Base-by-base conservation (phyloP, 2,888 invertebrate species). In the Dasysyrphus tricinctus region DNA sequence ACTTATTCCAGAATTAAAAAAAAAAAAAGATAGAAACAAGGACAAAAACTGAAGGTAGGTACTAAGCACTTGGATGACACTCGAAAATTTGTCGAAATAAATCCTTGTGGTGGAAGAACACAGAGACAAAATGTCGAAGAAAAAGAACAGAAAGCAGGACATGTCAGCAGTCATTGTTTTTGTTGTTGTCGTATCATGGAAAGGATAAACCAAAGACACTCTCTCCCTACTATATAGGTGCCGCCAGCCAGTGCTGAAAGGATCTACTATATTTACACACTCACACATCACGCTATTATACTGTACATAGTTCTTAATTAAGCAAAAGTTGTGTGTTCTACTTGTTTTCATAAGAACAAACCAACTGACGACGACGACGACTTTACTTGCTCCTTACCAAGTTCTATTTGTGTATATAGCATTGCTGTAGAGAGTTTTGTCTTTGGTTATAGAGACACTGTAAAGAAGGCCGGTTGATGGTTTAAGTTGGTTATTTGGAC, bases 71-170 rank as follows among this genome's bases (percentile, higher is more conserved):
- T 44, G 29, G 32, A 42, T 61, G 61, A 16, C 82, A 74, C 74
- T 82, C 78, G 49, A 75, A 83, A 79, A 74, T 74, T 79, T 80
- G 79, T 70, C 69, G 57, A 85, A 85, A 80, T 78, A 70, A 85
- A 80, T 85, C 69, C 77, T 70, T 85, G 81, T 57, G 80, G 77
- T 63, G 73, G 77, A 78, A 81, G 81, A 77, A 78, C 81, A 80
- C 16, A 69, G 2, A 47, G n/a, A 63, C 11, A 56, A 56, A 44
- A 76, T 49, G 14, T n/a, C 9, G n/a, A 49, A 69, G 59, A 39
- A 59, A 69, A 75, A 29, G 29, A 72, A 19, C 19, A 56, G 14
- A 47, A 24, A 75, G 47, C 73, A 77, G 73, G 59, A 75, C 69
- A 80, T 75, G 69, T 44, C 80, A 75, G 49, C 39, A 59, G 11